Conservation (phyloP, 2,888 invertebrate genomes). For the Ditylenchus weischeri region DNA sequence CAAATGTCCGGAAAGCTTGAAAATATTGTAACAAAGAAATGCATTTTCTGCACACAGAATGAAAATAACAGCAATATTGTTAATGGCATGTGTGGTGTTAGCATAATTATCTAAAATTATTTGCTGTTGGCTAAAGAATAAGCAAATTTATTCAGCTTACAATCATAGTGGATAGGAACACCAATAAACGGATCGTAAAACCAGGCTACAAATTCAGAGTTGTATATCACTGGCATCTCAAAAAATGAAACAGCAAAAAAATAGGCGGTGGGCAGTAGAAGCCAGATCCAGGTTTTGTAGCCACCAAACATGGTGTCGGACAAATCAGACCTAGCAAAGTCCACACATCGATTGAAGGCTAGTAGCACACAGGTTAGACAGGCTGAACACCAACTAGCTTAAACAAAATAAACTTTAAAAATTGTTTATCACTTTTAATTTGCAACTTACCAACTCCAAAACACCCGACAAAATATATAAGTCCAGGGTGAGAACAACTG, state of each 20-base stretch:
- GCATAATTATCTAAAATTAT: not conserved
- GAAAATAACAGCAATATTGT: conserved; percentile 1
- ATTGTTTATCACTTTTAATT: too few relatives aligned
- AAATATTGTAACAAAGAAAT: not conserved
- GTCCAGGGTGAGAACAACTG: conserved; percentile 10
- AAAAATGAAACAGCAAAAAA: not conserved
- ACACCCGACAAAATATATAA: not conserved
- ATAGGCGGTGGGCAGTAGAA: conserved; percentile 2
- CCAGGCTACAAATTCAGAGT: conserved; percentile 3
- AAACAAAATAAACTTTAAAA: not conserved
- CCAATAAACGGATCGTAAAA: conserved; percentile 4
- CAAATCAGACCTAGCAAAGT: conserved; percentile 2
- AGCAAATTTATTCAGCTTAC: too few relatives aligned
- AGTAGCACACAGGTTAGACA: conserved; percentile 3
- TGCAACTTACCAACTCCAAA: not conserved
- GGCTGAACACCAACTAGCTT: conserved; percentile 5
- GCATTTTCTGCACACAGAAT: conserved; percentile 1
- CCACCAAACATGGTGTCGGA: conserved; percentile 1
- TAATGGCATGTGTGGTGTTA: not conserved
- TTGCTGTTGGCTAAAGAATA: too few relatives aligned
- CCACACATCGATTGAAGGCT: conserved; percentile 15
- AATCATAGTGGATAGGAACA: not conserved
- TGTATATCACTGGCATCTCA: not conserved
- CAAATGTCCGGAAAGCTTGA: conserved; percentile 4
- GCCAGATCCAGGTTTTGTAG: conserved; percentile 13